phyloP scores from a whole-genome alignment of 2,888 invertebrate genomes.

The Epistrophe grossulariae region DNA sequence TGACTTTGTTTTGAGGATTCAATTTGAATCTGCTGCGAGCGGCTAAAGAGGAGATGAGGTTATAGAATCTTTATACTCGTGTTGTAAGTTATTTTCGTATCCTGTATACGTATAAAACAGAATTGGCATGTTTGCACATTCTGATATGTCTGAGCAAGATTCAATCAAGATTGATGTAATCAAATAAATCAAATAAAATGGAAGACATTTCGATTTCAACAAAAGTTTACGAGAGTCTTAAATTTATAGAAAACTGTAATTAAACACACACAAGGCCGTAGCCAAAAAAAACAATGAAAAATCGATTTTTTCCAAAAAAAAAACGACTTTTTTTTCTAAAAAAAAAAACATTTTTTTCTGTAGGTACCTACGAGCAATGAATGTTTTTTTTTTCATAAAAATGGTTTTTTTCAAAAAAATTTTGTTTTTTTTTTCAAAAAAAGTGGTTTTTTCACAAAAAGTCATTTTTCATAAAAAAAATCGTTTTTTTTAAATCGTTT shows the following conservation, averaged over 20 bases:
- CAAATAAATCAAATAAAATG: not conserved
- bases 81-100: not conserved
- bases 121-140: slow-evolving; percentile 64
- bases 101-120: not conserved
- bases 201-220: not conserved
- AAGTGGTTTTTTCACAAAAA: no score
- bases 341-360: no score
- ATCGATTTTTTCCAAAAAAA: no score
- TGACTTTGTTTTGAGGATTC: slow-evolving; percentile 63
- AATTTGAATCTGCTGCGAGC: slow-evolving; percentile 12
- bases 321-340: no score
- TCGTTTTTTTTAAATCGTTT: no score
- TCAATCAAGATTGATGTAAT: slow-evolving; percentile 32
- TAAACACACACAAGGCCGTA: no score
- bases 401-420: no score
- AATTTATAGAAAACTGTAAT: not conserved
- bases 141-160: slow-evolving; percentile 43
- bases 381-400: no score
- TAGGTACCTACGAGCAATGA: no score
- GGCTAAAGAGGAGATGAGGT: not conserved
- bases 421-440: no score
- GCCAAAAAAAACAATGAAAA: not conserved
- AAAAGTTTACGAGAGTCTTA: not conserved
- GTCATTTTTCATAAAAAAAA: no score
- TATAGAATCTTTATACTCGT: not conserved